Evolutionary conservation across 1,140 invertebrate genomes (phyloP), one percentile per base, ranked within the genome.

Genomic region (Maniola jurtina): DNA sequence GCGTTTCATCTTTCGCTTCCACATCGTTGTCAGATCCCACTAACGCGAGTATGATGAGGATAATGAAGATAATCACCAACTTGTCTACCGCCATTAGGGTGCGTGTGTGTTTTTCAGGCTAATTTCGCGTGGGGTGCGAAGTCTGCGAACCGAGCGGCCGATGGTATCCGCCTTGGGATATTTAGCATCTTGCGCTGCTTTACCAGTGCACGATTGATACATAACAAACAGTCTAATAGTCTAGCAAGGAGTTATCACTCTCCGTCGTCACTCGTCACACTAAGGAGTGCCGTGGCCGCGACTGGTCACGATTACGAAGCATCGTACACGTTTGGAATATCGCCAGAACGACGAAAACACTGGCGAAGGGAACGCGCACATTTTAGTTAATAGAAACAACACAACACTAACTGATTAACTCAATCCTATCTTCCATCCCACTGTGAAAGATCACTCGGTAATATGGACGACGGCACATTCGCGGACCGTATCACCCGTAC

Each of bases 61-160:
- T 67, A 57, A 74, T 64, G 48, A 86, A 61, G 48, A 80, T 61
- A n/a, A 86, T 60, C 10, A 89, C 25, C 6, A 84, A 6, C 69
- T 75, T 83, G 16, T 71, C 73, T 58, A 84, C 60, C 84, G 85
- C 88, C 88, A 90, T 90, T 89, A 81, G 84, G 80, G 66, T 66
- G 33, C 64, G 48, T 60, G 52, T 70, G 54, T 68, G 63, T 56
- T 59, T 76, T 71, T 84, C 72, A 86, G 77, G 77, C 38, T 61
- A 61, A 68, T 62, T 54, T 61, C 69, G 68, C 71, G 65, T 68
- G 66, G 62, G 57, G 63, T 25, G 25, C 25, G 25, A 25, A 25
- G 25, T 25, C n/a, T 60, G 70, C 68, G 57, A 57, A 61, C 60
- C 42, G 42, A 38, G 66, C 70, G 76, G 60, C 59, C 48, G 60